phyloP scores from a whole-genome alignment of 2,888 invertebrate genomes.

The Drosophila glabriapex region DNA sequence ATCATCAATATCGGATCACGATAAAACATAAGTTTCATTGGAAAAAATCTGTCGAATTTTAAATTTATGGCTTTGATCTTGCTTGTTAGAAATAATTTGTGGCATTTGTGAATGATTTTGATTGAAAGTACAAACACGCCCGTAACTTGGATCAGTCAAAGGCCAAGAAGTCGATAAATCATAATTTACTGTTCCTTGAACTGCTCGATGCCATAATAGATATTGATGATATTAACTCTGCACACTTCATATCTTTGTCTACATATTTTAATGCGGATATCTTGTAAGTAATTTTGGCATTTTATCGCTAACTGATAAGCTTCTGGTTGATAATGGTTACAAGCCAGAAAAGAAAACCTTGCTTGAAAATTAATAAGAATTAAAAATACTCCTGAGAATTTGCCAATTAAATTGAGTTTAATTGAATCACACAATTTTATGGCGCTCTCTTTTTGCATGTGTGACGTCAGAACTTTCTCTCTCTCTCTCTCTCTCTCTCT shows the following conservation, averaged over 20 bases:
- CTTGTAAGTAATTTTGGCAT: background rate
- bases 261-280: background rate
- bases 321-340: background rate
- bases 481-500: background rate
- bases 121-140: background rate
- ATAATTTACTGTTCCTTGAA: constrained; percentile 9
- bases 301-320: constrained; percentile 41
- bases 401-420: constrained; percentile 40
- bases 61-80: background rate
- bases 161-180: background rate
- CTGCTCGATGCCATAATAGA: background rate
- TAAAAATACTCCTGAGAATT: background rate
- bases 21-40: background rate
- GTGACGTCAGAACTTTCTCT: background rate
- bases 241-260: no score
- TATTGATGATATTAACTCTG: background rate
- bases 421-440: constrained; percentile 43
- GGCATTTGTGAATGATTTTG: background rate
- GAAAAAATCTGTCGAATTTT: background rate
- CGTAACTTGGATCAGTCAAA: background rate
- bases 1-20: background rate
- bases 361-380: background rate
- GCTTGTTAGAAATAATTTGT: background rate
- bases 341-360: background rate
- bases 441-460: background rate